Conservation (phyloP, 2,797 vertebrate species). For the Naso thynnoides region DNA sequence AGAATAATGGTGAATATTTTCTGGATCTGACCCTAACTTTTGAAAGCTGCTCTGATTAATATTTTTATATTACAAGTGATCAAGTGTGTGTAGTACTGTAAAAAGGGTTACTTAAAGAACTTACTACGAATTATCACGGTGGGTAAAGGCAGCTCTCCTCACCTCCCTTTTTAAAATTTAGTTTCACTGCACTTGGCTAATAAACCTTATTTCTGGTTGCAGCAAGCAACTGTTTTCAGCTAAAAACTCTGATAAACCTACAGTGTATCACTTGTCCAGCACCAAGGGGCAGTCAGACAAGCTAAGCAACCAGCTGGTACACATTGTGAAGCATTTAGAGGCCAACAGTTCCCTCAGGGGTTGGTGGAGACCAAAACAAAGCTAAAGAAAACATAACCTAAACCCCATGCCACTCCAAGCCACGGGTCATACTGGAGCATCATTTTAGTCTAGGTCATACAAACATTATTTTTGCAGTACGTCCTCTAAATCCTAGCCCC, state of each 20-base stretch:
- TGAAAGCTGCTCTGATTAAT: not conserved
- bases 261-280: not conserved
- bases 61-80: conserved; percentile 14
- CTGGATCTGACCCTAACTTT: not conserved
- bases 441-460: not conserved
- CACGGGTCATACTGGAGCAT: not conserved
- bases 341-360: not conserved
- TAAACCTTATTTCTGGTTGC: no score
- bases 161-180: not conserved
- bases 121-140: conserved; percentile 1
- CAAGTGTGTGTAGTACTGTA: conserved; percentile 3
- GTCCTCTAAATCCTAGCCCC: not conserved
- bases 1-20: conserved; percentile 3
- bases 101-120: not conserved
- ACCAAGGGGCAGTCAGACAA: not conserved
- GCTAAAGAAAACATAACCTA: not conserved
- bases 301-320: no score
- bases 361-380: conserved; percentile 15
- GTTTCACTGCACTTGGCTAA: not conserved
- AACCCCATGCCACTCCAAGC: not conserved
- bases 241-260: not conserved
- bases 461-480: not conserved
- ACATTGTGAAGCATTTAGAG: no score
- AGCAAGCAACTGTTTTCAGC: not conserved
- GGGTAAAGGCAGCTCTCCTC: not conserved